Base-by-base conservation (phyloP, 64 coral and sea anemone genomes). In the Pocillopora verrucosa region DNA sequence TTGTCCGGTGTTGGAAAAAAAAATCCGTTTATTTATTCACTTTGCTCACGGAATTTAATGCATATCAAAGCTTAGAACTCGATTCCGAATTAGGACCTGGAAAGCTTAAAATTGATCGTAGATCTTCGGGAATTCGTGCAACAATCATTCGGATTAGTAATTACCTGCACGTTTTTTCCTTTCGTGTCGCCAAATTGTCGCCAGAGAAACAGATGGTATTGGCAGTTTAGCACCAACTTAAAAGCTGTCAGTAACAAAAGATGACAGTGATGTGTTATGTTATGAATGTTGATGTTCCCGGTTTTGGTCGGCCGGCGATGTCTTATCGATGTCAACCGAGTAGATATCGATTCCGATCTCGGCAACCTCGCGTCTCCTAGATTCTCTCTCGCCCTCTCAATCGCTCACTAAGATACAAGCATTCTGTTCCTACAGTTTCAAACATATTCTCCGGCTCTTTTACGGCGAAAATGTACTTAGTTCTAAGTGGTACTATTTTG, bases 211-310 rank as follows among this genome's bases (percentile, higher is more conserved):
- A 85, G 82, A 85, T 85, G 82, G 82, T 65, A 25, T 56, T 85
- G 16, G 65, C 82, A 41, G 37, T 85, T 85, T 85, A 85, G 64
- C 82, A 85, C 82, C 65, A 85, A 72, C 61, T 85, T 56, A 85
- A 70, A 24, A 85, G 63, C 56, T 85, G 82, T 85, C 82, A 85
- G 14, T 70, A 69, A n/a, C 57, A 20, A 1, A 70, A 85, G 63
- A 10, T 72, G 82, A 85, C 82, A 85, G 82, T 51, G n/a, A 69
- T 57, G 65, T 26, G 10, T 20, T 12, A 22, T 26, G 17, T 30
- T 69, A 24, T 85, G 30, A 83, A 16, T 36, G 2, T 20, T 72
- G 61, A 45, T 14, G 13, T 62, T 35, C 35, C 15, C 59, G 67
- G 67, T 70, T 70, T 70, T 70, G 11, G 61, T 2, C 20, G 3